These are phyloP conservation scores for Dunckerocampus dactyliophorus DNA, from an alignment of 2,113 vertebrate genomes.

Conservation along the genomic window DNA sequence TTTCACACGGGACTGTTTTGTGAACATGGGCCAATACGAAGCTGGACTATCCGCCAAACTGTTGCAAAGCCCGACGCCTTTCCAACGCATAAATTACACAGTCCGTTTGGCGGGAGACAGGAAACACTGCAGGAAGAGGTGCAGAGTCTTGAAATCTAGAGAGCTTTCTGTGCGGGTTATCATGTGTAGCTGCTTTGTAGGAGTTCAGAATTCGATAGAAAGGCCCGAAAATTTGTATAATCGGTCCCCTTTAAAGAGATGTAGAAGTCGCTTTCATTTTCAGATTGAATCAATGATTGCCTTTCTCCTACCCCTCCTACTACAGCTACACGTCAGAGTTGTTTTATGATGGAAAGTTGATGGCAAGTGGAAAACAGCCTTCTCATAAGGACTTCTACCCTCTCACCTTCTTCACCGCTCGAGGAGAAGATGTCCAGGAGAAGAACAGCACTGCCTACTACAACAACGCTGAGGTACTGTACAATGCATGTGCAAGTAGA, in stretches of 20 bases:
- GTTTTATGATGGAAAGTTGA: conserved; percentile 97
- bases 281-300: not conserved
- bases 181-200: no score
- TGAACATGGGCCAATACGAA: no score
- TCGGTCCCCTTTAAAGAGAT: not conserved
- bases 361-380: conserved; percentile 98
- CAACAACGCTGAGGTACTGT: conserved; percentile 93
- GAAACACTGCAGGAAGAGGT: no score
- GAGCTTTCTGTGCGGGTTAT: no score
- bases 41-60: no score
- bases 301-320: not conserved
- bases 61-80: no score
- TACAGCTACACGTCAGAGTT: conserved; percentile 96
- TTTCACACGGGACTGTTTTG: no score
- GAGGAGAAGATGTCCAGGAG: conserved; percentile 97
- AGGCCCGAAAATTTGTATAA: no score
- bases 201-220: no score
- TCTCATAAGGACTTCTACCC: conserved; percentile 98
- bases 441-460: conserved; percentile 99
- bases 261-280: not conserved
- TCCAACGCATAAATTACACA: no score
- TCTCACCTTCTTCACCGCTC: conserved; percentile 95
- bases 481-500: not conserved
- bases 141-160: no score
- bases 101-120: no score